Conservation (phyloP, 2,888 invertebrate species). For the Dryadula phaetusa region DNA sequence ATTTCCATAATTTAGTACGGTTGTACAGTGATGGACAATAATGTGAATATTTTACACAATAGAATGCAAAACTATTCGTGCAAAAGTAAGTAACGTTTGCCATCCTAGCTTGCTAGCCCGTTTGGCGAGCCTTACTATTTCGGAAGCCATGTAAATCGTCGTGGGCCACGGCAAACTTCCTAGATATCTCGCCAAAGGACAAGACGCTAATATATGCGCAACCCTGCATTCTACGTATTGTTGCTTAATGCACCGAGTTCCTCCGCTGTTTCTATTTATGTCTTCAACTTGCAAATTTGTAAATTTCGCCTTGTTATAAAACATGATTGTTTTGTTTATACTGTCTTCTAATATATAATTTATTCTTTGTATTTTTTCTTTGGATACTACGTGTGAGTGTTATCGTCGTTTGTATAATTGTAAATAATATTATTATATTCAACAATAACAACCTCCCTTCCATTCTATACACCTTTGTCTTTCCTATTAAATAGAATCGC, state of each 20-base stretch:
- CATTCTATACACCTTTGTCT: slow-evolving; percentile 75
- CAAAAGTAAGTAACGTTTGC: slow-evolving; percentile 44
- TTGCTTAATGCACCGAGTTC: slow-evolving; percentile 76
- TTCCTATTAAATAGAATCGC: slow-evolving; percentile 70
- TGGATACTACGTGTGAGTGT: neutral
- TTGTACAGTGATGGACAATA: slow-evolving; percentile 40
- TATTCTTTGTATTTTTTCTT: neutral
- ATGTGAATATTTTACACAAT: slow-evolving; percentile 42
- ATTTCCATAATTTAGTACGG: slow-evolving; percentile 38
- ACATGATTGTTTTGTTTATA: slow-evolving; percentile 42
- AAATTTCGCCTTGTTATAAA: slow-evolving; percentile 52
- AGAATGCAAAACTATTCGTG: slow-evolving; percentile 44
- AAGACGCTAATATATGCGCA: slow-evolving; percentile 83
- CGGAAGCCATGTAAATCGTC: slow-evolving; percentile 82
- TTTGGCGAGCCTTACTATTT: slow-evolving; percentile 71
- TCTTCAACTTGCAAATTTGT: slow-evolving; percentile 59
- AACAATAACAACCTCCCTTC: slow-evolving; percentile 69
- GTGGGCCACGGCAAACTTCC: slow-evolving; percentile 72
- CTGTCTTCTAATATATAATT: neutral
- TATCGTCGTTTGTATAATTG: neutral
- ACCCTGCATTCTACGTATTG: slow-evolving; percentile 78
- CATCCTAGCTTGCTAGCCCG: slow-evolving; percentile 50
- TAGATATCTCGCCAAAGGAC: slow-evolving; percentile 81
- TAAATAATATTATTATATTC: slow-evolving; percentile 44
- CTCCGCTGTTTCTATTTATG: slow-evolving; percentile 72